phyloP scores from a whole-genome alignment of 2,797 vertebrate genomes.

The Philypnodon macrostomus region DNA sequence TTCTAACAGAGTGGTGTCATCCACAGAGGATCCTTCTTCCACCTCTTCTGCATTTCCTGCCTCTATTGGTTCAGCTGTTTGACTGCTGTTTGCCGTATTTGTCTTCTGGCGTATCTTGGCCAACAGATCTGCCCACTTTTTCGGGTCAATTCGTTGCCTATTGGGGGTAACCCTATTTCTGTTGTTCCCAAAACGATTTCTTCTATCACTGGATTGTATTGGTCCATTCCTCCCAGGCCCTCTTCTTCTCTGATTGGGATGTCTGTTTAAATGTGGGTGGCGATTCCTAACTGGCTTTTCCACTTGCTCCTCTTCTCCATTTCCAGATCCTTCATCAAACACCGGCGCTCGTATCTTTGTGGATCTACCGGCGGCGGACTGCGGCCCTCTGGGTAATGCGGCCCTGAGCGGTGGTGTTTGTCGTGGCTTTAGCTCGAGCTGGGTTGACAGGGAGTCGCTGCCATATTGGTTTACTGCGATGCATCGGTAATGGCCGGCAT shows the following conservation, averaged over 20 bases:
- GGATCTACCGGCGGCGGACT: constrained; percentile 68
- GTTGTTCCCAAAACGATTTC: constrained; percentile 77
- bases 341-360: constrained; percentile 69
- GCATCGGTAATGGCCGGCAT: constrained; percentile 87
- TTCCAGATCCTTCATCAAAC: constrained; percentile 83
- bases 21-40: constrained; percentile 81
- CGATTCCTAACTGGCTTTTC: constrained; percentile 16
- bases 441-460: constrained; percentile 75
- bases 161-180: constrained; percentile 78
- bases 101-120: constrained; percentile 88
- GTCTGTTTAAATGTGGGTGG: constrained; percentile 28
- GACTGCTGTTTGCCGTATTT: constrained; percentile 46
- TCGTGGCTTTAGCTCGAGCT: constrained; percentile 73
- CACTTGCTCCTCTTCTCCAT: constrained; percentile 34
- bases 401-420: constrained; percentile 53
- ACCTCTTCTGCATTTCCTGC: constrained; percentile 24
- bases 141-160: constrained; percentile 86
- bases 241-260: constrained; percentile 45
- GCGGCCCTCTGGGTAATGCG: constrained; percentile 63
- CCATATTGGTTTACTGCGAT: constrained; percentile 85
- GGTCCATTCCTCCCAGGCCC: constrained; percentile 38
- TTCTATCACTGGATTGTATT: constrained; percentile 66
- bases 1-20: constrained; percentile 55
- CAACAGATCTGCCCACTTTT: constrained; percentile 90
- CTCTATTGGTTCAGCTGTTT: constrained; percentile 23